Evolutionary conservation across 2,797 vertebrate genomes (phyloP), one percentile per base, ranked within the genome.

Genomic region (Myiotriccus ornatus): DNA sequence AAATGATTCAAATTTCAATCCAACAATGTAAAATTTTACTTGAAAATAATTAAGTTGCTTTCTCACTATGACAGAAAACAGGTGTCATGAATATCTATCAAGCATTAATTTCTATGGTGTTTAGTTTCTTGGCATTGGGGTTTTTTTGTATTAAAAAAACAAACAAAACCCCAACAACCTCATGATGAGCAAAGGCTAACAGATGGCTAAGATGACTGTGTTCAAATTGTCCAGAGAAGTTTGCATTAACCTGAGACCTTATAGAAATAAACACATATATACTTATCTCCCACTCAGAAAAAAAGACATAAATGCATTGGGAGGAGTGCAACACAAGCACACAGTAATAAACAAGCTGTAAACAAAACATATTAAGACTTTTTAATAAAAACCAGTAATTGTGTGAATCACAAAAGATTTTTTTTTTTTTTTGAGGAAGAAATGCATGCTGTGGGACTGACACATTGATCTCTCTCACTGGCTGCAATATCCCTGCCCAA

Each of bases 31-130:
- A 80, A 91, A 68, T 77, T 88, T 93, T 73, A 76, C 70, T 87
- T 79, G 59, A 90, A 94, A 91, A 94, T 70, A 94, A 95, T 86
- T 71, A 73, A 65, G 47, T 30, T 73, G 35, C 67, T 94, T 91
- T 94, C 55, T 60, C 30, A 82, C 53, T 37, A 19, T 12, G 30
- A 89, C n/a, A 71, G 46, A 71, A 89, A 93, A 70, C 28, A 84
- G 75, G 62, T 30, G 50, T 19, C 12, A 28, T 22, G 2, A 90
- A 35, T 67, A 84, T 32, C 64, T 68, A 83, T 19, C 27, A 60
- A 60, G 56, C 17, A 65, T 25, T 86, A 47, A 87, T 85, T 87
- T 69, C 35, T 50, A 41, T 1, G 2, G 44, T 37, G 23, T n/a
- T 63, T 41, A 9, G 5, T 19, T 56, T 87, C 81, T 35, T 25